Evolutionary conservation across 2,888 invertebrate species (phyloP).

Genomic region (Melangyna quadrimaculata): DNA sequence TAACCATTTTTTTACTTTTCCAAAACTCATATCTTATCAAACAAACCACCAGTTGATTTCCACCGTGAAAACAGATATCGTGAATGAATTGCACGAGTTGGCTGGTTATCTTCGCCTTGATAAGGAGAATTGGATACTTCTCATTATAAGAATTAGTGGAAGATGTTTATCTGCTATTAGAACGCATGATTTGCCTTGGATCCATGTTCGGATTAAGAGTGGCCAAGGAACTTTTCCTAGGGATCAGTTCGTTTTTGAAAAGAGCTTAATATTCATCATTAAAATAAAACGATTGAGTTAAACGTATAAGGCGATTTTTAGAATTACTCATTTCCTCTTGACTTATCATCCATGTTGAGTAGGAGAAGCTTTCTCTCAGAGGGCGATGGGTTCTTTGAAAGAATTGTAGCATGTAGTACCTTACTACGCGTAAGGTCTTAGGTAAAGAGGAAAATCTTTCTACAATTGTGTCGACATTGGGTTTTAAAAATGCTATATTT

Average conservation of each 20-base stretch:
- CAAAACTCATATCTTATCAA: background rate
- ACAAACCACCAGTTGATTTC: background rate
- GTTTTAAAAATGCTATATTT: background rate
- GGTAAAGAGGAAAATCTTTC: too few relatives aligned
- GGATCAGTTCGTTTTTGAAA: too few relatives aligned
- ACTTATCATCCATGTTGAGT: background rate
- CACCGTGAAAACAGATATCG: too few relatives aligned
- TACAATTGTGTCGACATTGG: background rate
- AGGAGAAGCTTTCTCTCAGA: too few relatives aligned
- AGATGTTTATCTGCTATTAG: background rate
- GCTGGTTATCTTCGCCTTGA: too few relatives aligned
- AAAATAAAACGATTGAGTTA: too few relatives aligned
- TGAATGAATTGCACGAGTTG: background rate
- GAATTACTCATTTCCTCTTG: too few relatives aligned
- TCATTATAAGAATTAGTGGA: background rate
- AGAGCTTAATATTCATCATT: too few relatives aligned
- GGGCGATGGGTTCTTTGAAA: background rate
- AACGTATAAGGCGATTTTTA: too few relatives aligned
- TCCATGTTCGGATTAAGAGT: background rate
- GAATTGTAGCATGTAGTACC: background rate
- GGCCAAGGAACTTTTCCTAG: too few relatives aligned
- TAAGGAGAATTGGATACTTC: background rate
- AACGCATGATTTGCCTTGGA: background rate
- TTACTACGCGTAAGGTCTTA: background rate
- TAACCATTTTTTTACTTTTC: background rate